phyloP scores from a whole-genome alignment of 2,797 vertebrate species.

The Gallinago nigripennis region DNA sequence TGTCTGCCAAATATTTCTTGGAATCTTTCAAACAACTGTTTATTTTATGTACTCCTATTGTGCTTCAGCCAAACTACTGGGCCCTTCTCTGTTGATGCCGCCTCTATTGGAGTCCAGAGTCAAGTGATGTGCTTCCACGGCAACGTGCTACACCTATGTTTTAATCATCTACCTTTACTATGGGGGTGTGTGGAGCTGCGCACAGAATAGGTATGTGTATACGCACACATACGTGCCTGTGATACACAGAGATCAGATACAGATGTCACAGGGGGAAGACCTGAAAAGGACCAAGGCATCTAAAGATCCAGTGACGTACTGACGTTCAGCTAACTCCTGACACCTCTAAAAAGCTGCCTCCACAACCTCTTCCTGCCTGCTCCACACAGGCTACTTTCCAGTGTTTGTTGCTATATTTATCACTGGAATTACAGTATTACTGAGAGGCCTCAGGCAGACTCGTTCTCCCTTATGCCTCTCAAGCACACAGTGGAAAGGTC shows the following conservation, averaged over 20 bases:
- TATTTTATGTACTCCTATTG: background rate
- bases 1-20: constrained; percentile 40
- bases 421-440: constrained; percentile 7
- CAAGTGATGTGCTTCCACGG: background rate
- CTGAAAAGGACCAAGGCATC: background rate
- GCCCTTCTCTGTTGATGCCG: background rate
- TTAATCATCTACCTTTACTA: background rate
- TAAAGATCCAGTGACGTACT: background rate
- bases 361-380: background rate
- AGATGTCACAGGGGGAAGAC: background rate
- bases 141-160: background rate
- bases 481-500: background rate
- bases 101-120: background rate
- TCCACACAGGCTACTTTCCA: background rate
- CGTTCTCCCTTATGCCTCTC: background rate
- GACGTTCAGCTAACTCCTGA: background rate
- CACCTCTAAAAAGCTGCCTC: background rate
- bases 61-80: background rate
- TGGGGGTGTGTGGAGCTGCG: background rate
- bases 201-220: background rate
- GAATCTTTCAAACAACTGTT: constrained; percentile 6
- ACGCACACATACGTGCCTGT: background rate
- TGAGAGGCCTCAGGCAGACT: constrained; percentile 27
- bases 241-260: background rate
- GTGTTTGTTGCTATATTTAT: constrained; percentile 54